Base-by-base conservation (phyloP, 2,797 vertebrate genomes). In the Chaunax sp. region DNA sequence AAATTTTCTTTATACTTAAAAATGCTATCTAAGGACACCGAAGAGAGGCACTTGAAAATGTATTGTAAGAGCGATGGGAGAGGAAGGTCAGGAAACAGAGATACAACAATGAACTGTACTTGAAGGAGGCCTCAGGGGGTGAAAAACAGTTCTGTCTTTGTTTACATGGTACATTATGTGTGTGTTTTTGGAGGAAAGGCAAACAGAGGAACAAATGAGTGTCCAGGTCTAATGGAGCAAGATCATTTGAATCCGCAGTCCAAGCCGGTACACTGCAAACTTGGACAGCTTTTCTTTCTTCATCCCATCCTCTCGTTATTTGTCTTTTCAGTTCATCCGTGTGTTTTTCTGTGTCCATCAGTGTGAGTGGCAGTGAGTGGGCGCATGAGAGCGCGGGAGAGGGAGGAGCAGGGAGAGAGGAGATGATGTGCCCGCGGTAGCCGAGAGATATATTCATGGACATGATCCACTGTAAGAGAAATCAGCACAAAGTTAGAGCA, bases 351-450 rank as follows among this genome's bases (percentile, higher is more conserved):
- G 28, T 57, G 47, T 72, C 80, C 57, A 75, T 85, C 75, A 61
- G 61, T 37, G 43, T 75, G 84, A 87, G 82, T 82, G 77, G 79
- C 69, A 70, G 66, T 70, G 74, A 80, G 83, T 88, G 81, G 77
- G 80, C 37, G 51, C 59, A 80, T 33, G 18, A 82, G 63, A 79
- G 78, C 12, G 13, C 9, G 6, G 63, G 58, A 68, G 71, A 69
- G 80, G 58, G 72, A 78, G 65, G 64, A 67, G 54, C 59, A 53
- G 45, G n/a, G 57, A 33, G 64, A 60, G 73, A 49, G 50, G 33
- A 67, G 72, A 45, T 6, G 5, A 49, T 28, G 37, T 46, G 51
- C 47, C 60, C 11, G 13, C n/a, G 45, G 49, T 40, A 38, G 65
- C 33, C 49, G 45, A 67, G 53, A 56, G 60, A 77, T 66, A 77